phyloP scores from a whole-genome alignment of 2,888 invertebrate genomes.

The Drosophila greeni region DNA sequence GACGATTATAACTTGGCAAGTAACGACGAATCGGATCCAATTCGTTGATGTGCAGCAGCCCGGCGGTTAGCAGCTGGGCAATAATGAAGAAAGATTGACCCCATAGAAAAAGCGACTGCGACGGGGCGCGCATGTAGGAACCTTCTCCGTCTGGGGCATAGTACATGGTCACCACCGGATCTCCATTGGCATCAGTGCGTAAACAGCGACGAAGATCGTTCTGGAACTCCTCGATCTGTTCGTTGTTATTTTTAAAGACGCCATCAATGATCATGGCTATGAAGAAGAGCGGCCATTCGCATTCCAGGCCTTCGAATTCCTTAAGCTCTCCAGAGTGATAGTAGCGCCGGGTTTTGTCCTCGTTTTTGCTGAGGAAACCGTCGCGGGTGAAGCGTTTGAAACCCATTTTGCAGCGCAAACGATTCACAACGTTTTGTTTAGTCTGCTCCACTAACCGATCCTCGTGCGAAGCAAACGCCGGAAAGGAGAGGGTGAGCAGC shows the following conservation, averaged over 20 bases:
- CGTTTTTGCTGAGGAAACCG: slow-evolving; percentile 93
- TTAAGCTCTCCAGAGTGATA: slow-evolving; percentile 95
- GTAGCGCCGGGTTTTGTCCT: slow-evolving; percentile 84
- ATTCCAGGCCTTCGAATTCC: slow-evolving; percentile 96
- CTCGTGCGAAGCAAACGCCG: slow-evolving; percentile 98
- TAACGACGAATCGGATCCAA: slow-evolving; percentile 96
- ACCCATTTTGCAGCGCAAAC: slow-evolving; percentile 93
- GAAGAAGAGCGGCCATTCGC: slow-evolving; percentile 98
- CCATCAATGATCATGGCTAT: slow-evolving; percentile 98
- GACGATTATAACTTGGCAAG: slow-evolving; percentile 96
- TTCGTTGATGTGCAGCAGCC: slow-evolving; percentile 94
- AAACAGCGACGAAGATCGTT: slow-evolving; percentile 89
- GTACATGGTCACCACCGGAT: slow-evolving; percentile 96
- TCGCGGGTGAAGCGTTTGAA: slow-evolving; percentile 96
- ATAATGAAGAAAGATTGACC: slow-evolving; percentile 97
- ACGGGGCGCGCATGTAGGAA: slow-evolving; percentile 77
- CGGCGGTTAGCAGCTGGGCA: slow-evolving; percentile 92
- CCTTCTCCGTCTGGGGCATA: slow-evolving; percentile 80
- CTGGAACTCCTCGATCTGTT: slow-evolving; percentile 96
- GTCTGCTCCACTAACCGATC: slow-evolving; percentile 91
- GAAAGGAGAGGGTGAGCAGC: slow-evolving; percentile 96
- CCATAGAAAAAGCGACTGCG: slow-evolving; percentile 89
- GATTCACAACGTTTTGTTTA: slow-evolving; percentile 88
- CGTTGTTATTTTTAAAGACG: slow-evolving; percentile 90
- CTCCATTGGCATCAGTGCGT: slow-evolving; percentile 89